Evolutionary conservation across 2,797 vertebrate species (phyloP).

Genomic region (Protonibea diacanthus): DNA sequence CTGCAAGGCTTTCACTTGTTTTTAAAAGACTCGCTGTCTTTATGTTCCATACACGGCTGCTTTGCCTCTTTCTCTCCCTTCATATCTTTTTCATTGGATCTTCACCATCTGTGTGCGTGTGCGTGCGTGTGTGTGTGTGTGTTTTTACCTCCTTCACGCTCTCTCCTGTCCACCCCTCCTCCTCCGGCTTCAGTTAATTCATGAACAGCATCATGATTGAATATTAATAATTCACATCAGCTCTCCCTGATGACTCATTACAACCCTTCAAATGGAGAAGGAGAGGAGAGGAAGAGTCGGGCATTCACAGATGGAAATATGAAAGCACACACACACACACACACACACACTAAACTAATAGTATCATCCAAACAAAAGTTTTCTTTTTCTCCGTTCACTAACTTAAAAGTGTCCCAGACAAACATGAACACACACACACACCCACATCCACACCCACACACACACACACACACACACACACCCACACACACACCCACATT

Average conservation of each 20-base stretch:
- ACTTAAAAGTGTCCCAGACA: conserved; percentile 35
- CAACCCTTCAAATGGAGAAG: conserved; percentile 70
- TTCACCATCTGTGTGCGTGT: conserved; percentile 20
- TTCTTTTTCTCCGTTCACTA: conserved; percentile 20
- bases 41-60: conserved; percentile 22
- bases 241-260: conserved; percentile 87
- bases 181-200: conserved; percentile 78
- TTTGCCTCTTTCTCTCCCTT: conserved; percentile 25
- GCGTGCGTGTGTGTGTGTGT: background rate
- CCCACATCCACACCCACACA: conserved; percentile 34
- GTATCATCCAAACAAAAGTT: conserved; percentile 46
- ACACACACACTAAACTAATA: conserved; percentile 12
- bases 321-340: conserved; percentile 10
- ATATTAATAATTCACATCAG: conserved; percentile 87
- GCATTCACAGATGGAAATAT: conserved; percentile 60
- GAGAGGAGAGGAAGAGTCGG: conserved; percentile 44
- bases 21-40: conserved; percentile 25
- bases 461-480: conserved; percentile 20
- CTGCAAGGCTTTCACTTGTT: conserved; percentile 3
- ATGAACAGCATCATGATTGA: conserved; percentile 84
- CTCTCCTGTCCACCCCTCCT: conserved; percentile 49
- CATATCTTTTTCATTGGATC: conserved; percentile 49
- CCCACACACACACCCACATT: conserved; percentile 29
- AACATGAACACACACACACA: conserved; percentile 34
- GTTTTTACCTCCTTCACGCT: conserved; percentile 7